Conservation (phyloP, 2,888 invertebrate species). For the Caradrina kadenii region DNA sequence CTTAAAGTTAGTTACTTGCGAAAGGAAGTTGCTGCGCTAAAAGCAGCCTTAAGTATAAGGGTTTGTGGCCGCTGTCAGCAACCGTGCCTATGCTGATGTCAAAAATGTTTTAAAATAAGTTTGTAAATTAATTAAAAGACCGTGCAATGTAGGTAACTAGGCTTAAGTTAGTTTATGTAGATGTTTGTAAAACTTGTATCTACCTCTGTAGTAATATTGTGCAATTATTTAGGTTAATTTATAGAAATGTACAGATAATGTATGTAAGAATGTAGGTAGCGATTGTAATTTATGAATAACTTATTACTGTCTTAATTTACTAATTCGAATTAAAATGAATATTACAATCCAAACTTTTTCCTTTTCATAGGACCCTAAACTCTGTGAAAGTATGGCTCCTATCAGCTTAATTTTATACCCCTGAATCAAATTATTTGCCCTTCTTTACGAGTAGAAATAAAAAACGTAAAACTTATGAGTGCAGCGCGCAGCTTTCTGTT, state of each 20-base stretch:
- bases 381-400: too few relatives aligned
- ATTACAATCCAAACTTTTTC: neutral
- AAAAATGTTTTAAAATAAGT: conserved; percentile 9
- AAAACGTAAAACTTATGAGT: neutral
- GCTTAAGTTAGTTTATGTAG: conserved; percentile 17
- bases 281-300: conserved; percentile 13
- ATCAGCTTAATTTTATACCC: neutral
- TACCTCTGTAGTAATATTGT: conserved; percentile 65
- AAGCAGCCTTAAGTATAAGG: conserved; percentile 68
- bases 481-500: neutral
- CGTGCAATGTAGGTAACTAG: conserved; percentile 56
- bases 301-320: conserved; percentile 10
- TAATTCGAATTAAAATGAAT: conserved; percentile 13
- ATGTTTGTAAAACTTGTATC: conserved; percentile 53
- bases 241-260: conserved; percentile 1
- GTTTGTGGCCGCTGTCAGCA: conserved; percentile 70
- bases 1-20: conserved; percentile 95
- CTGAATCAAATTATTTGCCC: neutral
- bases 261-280: conserved; percentile 5
- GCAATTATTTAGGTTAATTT: conserved; percentile 58
- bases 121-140: conserved; percentile 33
- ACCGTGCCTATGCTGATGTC: conserved; percentile 54
- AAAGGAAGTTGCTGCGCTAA: conserved; percentile 74
- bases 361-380: neutral
- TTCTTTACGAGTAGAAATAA: too few relatives aligned